Conservation (phyloP, 1,140 invertebrate species). For the Steinernema feltiae region DNA sequence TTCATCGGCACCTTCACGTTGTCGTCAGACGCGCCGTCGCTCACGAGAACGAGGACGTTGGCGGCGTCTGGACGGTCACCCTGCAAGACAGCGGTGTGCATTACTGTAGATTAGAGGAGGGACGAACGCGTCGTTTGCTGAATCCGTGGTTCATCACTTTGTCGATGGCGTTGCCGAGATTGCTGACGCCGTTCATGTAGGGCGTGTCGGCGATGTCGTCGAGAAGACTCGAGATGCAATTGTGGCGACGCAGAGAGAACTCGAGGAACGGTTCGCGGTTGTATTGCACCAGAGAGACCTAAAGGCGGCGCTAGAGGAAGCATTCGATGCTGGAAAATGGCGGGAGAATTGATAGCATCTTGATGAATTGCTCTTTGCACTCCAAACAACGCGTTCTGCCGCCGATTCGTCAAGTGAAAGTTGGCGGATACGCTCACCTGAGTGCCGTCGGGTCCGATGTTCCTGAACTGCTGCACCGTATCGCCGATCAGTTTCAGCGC, state of each 20-base stretch:
- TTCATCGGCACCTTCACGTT: slow-evolving; percentile 41
- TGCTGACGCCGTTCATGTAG: slow-evolving; percentile 49
- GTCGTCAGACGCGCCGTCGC: slow-evolving; percentile 42
- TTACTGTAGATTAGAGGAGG: background rate
- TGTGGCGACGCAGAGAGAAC: slow-evolving; percentile 48
- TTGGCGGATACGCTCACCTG: slow-evolving; percentile 28
- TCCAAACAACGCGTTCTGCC: background rate
- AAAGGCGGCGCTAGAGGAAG: slow-evolving; percentile 16
- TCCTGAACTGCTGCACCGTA: slow-evolving; percentile 46
- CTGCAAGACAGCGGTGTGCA: slow-evolving; percentile 28
- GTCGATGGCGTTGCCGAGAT: slow-evolving; percentile 45
- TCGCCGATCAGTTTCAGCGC: slow-evolving; percentile 42
- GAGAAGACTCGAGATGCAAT: slow-evolving; percentile 44
- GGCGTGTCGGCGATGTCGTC: slow-evolving; percentile 46
- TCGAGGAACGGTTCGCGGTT: slow-evolving; percentile 48
- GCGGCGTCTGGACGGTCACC: slow-evolving; percentile 47
- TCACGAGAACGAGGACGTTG: slow-evolving; percentile 47
- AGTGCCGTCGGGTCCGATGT: slow-evolving; percentile 48
- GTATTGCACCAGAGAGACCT: slow-evolving; percentile 50
- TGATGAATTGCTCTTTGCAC: too few species aligned
- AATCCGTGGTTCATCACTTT: slow-evolving; percentile 52
- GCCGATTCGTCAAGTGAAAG: background rate
- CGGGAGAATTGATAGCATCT: too few species aligned
- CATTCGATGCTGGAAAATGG: background rate
- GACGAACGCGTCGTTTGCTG: slow-evolving; percentile 42